phyloP scores from a whole-genome alignment of 2,797 vertebrate genomes.

The Rallus crepitans region DNA sequence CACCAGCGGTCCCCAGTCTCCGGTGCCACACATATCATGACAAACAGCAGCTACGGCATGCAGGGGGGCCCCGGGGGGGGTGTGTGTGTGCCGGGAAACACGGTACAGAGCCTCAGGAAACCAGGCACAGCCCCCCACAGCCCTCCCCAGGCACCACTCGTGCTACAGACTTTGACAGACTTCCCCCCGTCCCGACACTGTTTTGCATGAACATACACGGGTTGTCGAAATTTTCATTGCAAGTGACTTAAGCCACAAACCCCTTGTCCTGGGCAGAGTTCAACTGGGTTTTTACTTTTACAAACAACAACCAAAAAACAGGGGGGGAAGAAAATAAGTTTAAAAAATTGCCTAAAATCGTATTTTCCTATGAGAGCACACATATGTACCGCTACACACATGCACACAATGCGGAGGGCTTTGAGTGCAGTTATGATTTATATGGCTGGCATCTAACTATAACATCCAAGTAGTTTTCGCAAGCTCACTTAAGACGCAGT shows the following conservation, averaged over 20 bases:
- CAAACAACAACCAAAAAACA: too few relatives aligned
- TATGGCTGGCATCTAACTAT: background rate
- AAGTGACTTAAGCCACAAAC: background rate
- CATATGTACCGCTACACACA: background rate
- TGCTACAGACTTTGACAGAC: background rate
- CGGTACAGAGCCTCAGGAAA: conserved; percentile 45
- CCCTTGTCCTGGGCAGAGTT: background rate
- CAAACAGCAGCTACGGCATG: accelerated
- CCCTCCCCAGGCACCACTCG: background rate
- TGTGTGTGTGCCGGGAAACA: background rate
- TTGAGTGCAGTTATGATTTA: background rate
- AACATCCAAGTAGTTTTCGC: background rate
- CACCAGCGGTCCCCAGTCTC: background rate
- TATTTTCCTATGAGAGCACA: accelerated
- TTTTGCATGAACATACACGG: background rate
- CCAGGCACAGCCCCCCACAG: background rate
- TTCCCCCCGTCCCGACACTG: conserved; percentile 3
- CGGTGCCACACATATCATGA: accelerated
- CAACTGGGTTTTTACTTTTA: background rate
- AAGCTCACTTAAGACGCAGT: background rate
- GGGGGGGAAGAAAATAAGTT: too few relatives aligned
- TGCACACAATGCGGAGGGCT: background rate
- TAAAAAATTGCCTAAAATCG: background rate
- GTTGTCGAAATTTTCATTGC: background rate
- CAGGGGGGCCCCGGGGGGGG: background rate